Conservation (phyloP, 2,888 invertebrate genomes). For the Idaea straminata region DNA sequence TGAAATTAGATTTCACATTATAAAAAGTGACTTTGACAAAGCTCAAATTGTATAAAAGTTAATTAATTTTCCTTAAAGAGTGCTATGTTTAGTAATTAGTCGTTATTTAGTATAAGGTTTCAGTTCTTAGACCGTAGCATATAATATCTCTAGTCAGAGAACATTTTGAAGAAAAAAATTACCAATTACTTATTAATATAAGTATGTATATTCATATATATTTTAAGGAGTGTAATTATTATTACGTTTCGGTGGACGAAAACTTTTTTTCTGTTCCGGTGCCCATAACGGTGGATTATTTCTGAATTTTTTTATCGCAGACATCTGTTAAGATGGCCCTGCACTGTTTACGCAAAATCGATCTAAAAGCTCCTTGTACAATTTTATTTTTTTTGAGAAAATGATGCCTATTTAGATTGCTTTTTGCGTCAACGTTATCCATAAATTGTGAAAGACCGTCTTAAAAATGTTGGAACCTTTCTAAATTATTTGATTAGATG, state of each 20-base stretch:
- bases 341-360: conserved; percentile 29
- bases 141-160: conserved; percentile 79
- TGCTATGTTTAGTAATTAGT: conserved; percentile 72
- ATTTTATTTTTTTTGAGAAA: too few relatives aligned
- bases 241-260: conserved; percentile 73
- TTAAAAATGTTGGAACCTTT: too few relatives aligned
- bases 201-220: conserved; percentile 63
- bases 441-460: background rate
- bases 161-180: conserved; percentile 67
- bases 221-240: conserved; percentile 64
- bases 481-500: conserved; percentile 18
- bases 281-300: background rate
- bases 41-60: conserved; percentile 70
- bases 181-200: conserved; percentile 76
- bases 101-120: conserved; percentile 53
- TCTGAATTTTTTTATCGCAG: conserved; percentile 14
- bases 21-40: conserved; percentile 64
- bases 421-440: too few relatives aligned
- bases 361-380: background rate
- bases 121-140: conserved; percentile 64
- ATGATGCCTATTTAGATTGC: too few relatives aligned
- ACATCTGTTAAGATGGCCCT: conserved; percentile 50
- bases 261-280: conserved; percentile 37
- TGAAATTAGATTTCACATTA: conserved; percentile 73
- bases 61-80: conserved; percentile 64